A percentile compares a stretch with the other conserved stretches of the same genome.
Conservation (phyloP, 1,140 invertebrate genomes). For the Ips nitidus region DNA sequence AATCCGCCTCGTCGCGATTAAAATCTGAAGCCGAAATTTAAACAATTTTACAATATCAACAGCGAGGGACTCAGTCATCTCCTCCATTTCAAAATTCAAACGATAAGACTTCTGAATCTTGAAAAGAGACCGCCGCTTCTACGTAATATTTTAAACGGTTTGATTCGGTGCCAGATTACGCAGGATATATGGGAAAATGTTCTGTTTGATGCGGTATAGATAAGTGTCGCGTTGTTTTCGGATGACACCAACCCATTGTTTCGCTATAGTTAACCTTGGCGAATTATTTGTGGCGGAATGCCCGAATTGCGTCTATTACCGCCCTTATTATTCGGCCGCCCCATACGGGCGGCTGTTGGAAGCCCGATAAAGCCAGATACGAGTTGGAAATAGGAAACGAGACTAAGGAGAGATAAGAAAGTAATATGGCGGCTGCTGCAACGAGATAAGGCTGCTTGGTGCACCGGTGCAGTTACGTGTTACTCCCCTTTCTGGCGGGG, state of each 20-base stretch:
- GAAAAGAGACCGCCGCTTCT: constrained; percentile 30
- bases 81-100: constrained; percentile 25
- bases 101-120: constrained; percentile 27
- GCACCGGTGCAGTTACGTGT: constrained; percentile 38
- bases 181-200: constrained; percentile 32
- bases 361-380: constrained; percentile 30
- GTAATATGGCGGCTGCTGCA: constrained; percentile 50
- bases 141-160: constrained; percentile 35
- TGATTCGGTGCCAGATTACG: constrained; percentile 33
- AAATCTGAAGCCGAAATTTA: constrained; percentile 33
- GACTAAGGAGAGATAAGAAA: constrained; percentile 49
- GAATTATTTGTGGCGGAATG: background rate
- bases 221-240: constrained; percentile 3
- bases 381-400: constrained; percentile 50
- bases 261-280: background rate
- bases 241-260: constrained; percentile 1
- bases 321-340: constrained; percentile 6
- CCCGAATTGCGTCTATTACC: background rate
- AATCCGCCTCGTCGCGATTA: constrained; percentile 32
- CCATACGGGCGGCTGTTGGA: constrained; percentile 4
- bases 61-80: constrained; percentile 29
- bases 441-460: constrained; percentile 42
- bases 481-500: constrained; percentile 6
- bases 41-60: constrained; percentile 37
- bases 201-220: constrained; percentile 16